Base-by-base conservation (phyloP, 64 coral and sea anemone species). In the Platygyra sinensis region DNA sequence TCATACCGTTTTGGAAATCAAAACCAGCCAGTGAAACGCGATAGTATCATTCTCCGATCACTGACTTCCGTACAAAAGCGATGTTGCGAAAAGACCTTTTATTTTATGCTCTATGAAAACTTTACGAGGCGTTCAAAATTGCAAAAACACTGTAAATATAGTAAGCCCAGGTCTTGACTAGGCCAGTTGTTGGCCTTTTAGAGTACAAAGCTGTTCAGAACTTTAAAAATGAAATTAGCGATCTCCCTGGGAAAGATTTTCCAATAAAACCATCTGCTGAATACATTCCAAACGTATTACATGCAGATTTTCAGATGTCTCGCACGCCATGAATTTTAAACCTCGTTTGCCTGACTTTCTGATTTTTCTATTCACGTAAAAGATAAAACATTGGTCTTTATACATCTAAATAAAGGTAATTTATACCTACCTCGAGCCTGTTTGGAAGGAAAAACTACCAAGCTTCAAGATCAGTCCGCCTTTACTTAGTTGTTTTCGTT, bases 161-260 rank as follows among this genome's bases (percentile, higher is more conserved):
- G 65, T 69, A 27, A 5, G 24, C 22, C 65, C 5, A 69, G 63
- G 24, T 67, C 7, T 67, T 19, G 18, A 67, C 24, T 20, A 9
- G 24, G 65, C 25, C n/a, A 69, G 7, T 69, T 77, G 20, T 50
- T 51, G 39, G 19, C 11, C 16, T 20, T n/a, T 51, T 77, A 46
- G 10, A 50, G 49, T 24, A 4, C 33, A 77, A 77, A 77, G 39
- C 71, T 73, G 22, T 46, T 75, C 32, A 39, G 14, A 36, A 22
- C 39, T 80, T n/a, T 80, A 19, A 60, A 80, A 62, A 80, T 80
- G 15, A 80, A 80, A 80, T 80, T 62, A 65, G 10, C 18, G 80
- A 62, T 49, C 80, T 83, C 80, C 60, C 22, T n/a, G 5, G 55
- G 80, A 24, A 65, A 33, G 32, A 61, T 39, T 83, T n/a, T 31